These are phyloP conservation scores for Styela clava DNA, from an alignment of 23 tunicate species.

Conservation along the genomic window DNA sequence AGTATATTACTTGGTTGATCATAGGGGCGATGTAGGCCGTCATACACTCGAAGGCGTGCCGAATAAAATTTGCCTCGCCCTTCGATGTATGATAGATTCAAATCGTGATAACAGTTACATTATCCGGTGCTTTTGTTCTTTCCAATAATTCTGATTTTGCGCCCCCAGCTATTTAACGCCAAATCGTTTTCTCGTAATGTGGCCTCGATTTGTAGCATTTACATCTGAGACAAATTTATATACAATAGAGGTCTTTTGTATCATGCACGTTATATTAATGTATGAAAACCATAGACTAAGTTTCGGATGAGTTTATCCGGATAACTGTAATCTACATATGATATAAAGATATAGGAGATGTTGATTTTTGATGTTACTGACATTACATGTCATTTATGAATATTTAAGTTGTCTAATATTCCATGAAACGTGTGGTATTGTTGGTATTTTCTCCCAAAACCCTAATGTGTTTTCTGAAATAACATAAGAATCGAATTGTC, in stretches of 20 bases:
- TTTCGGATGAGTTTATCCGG: too few species aligned
- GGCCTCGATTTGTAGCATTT: not conserved
- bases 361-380: too few species aligned
- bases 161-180: not conserved
- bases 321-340: too few species aligned
- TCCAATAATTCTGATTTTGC: not conserved
- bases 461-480: not conserved
- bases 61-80: not conserved
- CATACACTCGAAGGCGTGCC: too few species aligned
- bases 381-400: too few species aligned
- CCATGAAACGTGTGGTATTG: not conserved
- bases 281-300: too few species aligned
- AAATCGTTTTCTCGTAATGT: not conserved
- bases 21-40: too few species aligned
- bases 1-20: too few species aligned
- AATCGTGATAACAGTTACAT: not conserved
- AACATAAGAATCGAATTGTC: not conserved
- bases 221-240: too few species aligned
- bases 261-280: too few species aligned
- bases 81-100: not conserved
- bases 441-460: not conserved
- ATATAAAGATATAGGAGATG: too few species aligned
- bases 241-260: too few species aligned
- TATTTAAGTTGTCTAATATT: not conserved
- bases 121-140: not conserved